Conservation (phyloP, 2,888 invertebrate species). For the Cactoblastis cactorum region DNA sequence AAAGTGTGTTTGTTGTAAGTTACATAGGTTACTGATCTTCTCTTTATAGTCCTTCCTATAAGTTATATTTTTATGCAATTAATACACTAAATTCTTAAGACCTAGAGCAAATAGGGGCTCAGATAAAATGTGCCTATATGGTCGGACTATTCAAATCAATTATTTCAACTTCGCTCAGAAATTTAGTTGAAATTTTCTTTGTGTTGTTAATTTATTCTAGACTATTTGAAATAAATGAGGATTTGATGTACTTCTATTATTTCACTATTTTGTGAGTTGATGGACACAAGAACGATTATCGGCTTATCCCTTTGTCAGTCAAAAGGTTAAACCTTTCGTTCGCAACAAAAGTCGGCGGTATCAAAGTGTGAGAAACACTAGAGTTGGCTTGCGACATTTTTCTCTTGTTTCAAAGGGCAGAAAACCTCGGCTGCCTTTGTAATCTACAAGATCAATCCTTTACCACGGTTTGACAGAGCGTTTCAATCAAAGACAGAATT, state of each 20-base stretch:
- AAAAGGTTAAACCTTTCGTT: constrained; percentile 45
- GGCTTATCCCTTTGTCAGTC: constrained; percentile 58
- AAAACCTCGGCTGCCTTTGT: background rate
- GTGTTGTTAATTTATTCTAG: too few species aligned
- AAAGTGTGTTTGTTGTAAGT: too few species aligned
- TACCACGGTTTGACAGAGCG: background rate
- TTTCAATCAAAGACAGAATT: background rate
- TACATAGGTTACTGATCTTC: too few species aligned
- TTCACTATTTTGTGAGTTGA: constrained; percentile 16
- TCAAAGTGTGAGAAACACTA: constrained; percentile 43
- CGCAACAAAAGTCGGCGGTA: constrained; percentile 54
- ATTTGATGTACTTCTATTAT: background rate
- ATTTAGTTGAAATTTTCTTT: too few species aligned
- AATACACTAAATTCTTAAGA: too few species aligned
- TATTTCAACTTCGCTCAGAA: too few species aligned
- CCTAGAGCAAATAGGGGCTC: too few species aligned
- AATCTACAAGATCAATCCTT: background rate
- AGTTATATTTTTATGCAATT: too few species aligned
- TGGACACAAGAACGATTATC: constrained; percentile 66
- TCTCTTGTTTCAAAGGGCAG: constrained; percentile 1
- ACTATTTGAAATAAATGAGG: too few species aligned
- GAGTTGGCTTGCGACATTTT: constrained; percentile 9
- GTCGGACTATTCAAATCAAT: too few species aligned
- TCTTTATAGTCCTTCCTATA: too few species aligned
- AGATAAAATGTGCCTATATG: too few species aligned